These are phyloP conservation scores for Synergus itoensis DNA, from an alignment of 2,888 invertebrate species.

Conservation along the genomic window DNA sequence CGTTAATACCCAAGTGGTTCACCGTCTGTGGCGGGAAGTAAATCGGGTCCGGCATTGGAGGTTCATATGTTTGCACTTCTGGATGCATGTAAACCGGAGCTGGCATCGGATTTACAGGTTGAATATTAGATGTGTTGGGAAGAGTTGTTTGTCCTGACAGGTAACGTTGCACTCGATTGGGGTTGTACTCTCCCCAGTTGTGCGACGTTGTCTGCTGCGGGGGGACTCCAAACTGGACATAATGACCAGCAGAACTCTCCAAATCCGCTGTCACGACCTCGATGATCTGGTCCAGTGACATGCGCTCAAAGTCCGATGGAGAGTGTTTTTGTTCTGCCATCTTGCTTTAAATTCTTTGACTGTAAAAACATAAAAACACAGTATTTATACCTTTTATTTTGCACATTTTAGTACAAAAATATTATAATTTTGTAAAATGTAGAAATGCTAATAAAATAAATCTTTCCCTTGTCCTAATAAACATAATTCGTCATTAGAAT, in stretches of 20 bases:
- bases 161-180: conserved; percentile 66
- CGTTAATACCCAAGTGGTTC: conserved; percentile 73
- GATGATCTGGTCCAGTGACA: conserved; percentile 80
- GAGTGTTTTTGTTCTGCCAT: conserved; percentile 68
- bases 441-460: no score
- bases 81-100: conserved; percentile 67
- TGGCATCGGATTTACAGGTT: conserved; percentile 60
- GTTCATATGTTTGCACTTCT: conserved; percentile 64
- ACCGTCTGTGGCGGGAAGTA: conserved; percentile 72
- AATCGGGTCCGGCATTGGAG: conserved; percentile 64
- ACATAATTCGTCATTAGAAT: no score
- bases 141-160: conserved; percentile 60
- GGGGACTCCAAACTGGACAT: conserved; percentile 80
- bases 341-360: conserved; percentile 36
- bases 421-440: no score
- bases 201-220: conserved; percentile 70
- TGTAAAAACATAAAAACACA: background rate
- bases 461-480: no score
- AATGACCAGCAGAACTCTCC: conserved; percentile 81
- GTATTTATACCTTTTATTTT: background rate
- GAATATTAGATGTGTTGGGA: conserved; percentile 54
- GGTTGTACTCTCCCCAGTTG: conserved; percentile 72
- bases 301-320: conserved; percentile 68
- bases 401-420: no score
- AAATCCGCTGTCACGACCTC: conserved; percentile 82